These are phyloP conservation scores for Mus spretus DNA, from an alignment of 2,797 vertebrate genomes.

Conservation along the genomic window DNA sequence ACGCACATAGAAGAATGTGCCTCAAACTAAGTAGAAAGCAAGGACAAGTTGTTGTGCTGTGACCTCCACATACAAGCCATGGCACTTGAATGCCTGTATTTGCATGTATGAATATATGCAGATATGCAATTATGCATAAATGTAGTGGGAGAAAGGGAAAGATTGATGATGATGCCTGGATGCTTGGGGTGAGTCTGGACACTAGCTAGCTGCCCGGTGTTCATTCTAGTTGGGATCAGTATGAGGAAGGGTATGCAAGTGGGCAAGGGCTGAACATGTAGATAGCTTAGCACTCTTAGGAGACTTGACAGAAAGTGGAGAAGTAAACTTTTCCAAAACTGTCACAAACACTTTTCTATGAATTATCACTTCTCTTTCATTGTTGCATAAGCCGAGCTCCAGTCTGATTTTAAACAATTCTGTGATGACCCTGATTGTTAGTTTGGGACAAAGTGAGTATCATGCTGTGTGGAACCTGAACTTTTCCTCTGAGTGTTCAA, in stretches of 20 bases:
- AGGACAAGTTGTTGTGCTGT: neutral
- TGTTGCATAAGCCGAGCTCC: neutral
- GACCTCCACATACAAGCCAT: neutral
- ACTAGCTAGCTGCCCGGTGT: neutral
- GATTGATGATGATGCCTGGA: neutral
- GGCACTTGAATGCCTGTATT: neutral
- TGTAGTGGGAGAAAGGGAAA: neutral
- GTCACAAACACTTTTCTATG: neutral
- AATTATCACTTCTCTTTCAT: neutral
- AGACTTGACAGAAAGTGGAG: neutral
- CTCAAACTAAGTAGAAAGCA: neutral
- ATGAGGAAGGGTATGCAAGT: neutral
- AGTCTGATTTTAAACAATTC: neutral
- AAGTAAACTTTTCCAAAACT: neutral
- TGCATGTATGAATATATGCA: neutral
- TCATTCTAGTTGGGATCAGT: neutral
- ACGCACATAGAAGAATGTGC: neutral
- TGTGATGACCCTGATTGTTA: neutral
- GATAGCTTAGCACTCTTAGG: neutral
- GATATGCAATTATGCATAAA: neutral
- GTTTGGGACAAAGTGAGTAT: neutral
- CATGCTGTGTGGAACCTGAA: neutral
- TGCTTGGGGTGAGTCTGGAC: neutral
- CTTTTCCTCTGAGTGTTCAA: neutral
- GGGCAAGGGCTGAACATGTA: too few species aligned